phyloP scores from a whole-genome alignment of 2,113 vertebrate species.

The Seriola rivoliana region DNA sequence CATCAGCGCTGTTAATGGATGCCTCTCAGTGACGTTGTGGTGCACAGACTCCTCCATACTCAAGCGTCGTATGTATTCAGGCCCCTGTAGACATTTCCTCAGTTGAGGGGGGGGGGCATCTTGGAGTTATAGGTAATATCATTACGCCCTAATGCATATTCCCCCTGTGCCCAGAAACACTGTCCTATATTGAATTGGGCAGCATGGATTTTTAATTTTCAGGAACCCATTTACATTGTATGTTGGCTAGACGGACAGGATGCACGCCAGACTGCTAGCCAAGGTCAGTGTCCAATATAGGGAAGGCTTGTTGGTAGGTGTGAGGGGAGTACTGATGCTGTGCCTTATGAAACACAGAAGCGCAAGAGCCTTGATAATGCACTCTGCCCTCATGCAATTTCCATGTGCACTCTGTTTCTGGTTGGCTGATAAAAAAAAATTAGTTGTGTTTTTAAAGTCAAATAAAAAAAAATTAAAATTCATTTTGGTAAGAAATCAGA shows the following conservation, averaged over 20 bases:
- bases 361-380: slow-evolving; percentile 3
- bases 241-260: slow-evolving; percentile 63
- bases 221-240: slow-evolving; percentile 78
- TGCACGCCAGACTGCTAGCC: slow-evolving; percentile 55
- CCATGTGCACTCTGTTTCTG: not conserved
- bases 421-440: not conserved
- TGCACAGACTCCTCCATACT: not conserved
- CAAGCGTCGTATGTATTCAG: slow-evolving; percentile 30
- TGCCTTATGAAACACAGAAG: slow-evolving; percentile 6
- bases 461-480: not conserved
- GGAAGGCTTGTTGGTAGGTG: slow-evolving; percentile 48
- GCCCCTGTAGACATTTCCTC: slow-evolving; percentile 30
- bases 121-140: slow-evolving; percentile 62
- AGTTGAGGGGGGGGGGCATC: not conserved
- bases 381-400: slow-evolving; percentile 11
- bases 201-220: slow-evolving; percentile 81
- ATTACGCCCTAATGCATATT: slow-evolving; percentile 74
- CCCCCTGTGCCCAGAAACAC: slow-evolving; percentile 48
- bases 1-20: not conserved
- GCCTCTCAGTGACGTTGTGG: not conserved
- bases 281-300: slow-evolving; percentile 68
- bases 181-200: slow-evolving; percentile 65
- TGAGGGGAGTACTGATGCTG: slow-evolving; percentile 67
- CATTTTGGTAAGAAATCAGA: not conserved
- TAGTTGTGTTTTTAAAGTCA: not conserved